These are phyloP conservation scores for Ctenoplectra terminalis DNA, from an alignment of 1,140 invertebrate genomes.

Conservation along the genomic window DNA sequence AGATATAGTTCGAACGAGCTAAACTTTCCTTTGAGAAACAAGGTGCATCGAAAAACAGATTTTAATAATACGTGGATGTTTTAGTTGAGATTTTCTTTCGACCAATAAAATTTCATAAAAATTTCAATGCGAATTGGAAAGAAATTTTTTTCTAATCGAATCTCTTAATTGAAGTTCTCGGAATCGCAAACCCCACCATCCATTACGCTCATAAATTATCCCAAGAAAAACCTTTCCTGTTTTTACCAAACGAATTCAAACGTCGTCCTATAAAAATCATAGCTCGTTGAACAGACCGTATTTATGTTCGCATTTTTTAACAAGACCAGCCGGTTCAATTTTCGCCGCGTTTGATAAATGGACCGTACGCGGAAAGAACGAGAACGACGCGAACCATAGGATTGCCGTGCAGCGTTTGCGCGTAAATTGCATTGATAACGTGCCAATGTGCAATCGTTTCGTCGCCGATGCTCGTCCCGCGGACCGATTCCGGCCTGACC, in stretches of 20 bases:
- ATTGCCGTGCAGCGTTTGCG: conserved; percentile 26
- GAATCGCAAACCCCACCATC: not conserved
- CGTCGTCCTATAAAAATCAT: not conserved
- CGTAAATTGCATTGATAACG: conserved; percentile 57
- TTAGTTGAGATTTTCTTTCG: not conserved
- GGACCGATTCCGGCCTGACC: not conserved
- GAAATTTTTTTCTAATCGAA: no score
- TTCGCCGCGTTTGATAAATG: conserved; percentile 46
- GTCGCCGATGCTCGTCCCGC: not conserved
- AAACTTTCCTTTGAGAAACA: not conserved
- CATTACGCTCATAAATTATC: not conserved
- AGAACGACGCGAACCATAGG: conserved; percentile 15
- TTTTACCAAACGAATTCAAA: not conserved
- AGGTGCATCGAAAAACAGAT: not conserved
- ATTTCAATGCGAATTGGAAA: not conserved
- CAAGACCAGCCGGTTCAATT: conserved; percentile 38
- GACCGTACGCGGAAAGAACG: conserved; percentile 36
- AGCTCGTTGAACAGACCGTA: not conserved
- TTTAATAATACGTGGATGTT: conserved; percentile 8
- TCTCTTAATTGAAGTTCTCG: no score
- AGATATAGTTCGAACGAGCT: not conserved
- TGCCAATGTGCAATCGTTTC: conserved; percentile 41
- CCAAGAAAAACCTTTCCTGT: not conserved
- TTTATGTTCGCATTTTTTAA: conserved; percentile 22
- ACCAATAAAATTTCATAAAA: not conserved